Evolutionary conservation across 2,113 vertebrate genomes (phyloP), one percentile per base, ranked within the genome.

Genomic region (Procavia capensis): DNA sequence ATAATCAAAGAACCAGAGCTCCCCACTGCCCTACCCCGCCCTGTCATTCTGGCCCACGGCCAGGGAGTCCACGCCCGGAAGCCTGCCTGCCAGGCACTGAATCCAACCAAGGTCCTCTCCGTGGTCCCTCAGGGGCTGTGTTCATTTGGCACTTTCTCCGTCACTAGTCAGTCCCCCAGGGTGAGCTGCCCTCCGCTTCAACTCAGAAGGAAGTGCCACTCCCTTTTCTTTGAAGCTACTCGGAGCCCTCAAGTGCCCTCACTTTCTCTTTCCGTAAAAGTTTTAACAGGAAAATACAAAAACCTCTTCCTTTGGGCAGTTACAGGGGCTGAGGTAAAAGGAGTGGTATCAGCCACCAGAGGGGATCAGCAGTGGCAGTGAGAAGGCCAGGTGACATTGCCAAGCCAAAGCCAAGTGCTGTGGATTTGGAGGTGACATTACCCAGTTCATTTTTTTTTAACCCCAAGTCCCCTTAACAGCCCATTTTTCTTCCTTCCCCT

Each of bases 381-480:
- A 47, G 9, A 47, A 68, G n/a, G 5, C n/a, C 88, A 14, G 64
- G 79, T 72, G 50, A 89, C 61, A 36, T 63, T 68, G n/a, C n/a
- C n/a, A n/a, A n/a, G n/a, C n/a, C n/a, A n/a, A n/a, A n/a, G n/a
- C n/a, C n/a, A n/a, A n/a, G n/a, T n/a, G n/a, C n/a, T n/a, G n/a
- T n/a, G n/a, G n/a, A n/a, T n/a, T n/a, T n/a, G n/a, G n/a, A n/a
- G n/a, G n/a, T n/a, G n/a, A n/a, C n/a, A n/a, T n/a, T 75, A 36
- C 79, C 47, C 57, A 50, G 57, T 36, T 85, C 27, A 0, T 17
- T 14, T 76, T 20, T 81, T 66, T 22, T 82, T 66, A 24, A 54
- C 50, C 87, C 78, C 88, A 88, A 82, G 83, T 93, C 90, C 92
- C 92, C 57, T 5, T 43, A 72, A 91, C 75, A 57, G 82, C 20